Base-by-base conservation (phyloP, 2,888 invertebrate genomes). In the Camptogramma bilineatum region DNA sequence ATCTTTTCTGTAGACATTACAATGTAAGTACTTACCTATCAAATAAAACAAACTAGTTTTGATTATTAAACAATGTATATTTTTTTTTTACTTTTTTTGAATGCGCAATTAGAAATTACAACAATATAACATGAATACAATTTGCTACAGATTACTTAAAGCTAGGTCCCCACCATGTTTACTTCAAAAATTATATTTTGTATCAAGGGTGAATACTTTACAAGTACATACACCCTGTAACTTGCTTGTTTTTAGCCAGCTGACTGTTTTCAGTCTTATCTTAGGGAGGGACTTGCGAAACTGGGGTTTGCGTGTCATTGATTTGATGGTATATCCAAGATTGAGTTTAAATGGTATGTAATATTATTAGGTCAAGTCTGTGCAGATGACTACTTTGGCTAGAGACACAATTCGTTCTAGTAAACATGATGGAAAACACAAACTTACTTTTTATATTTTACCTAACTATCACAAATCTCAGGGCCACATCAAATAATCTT, bases 71-170 rank as follows among this genome's bases (percentile, higher is more conserved):
- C 73, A 79, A 72, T 73, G 73, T 73, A 71, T 73, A 67, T 73
- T 69, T 77, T 74, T 83, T 83, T 83, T 82, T 84, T 39, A 81
- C 75, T 69, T 75, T 84, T 83, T 81, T 75, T 72, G 69, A 68
- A 81, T 84, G 83, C 79, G 70, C 76, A 59, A 61, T 78, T 66
- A 67, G 58, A 77, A 79, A 79, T 78, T 79, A 78, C 75, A 80
- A 76, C 75, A 77, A 69, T 76, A 71, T 73, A 65, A 72, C 70
- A 72, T 72, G 68, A 74, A 66, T 52, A 70, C 18, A 64, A 64
- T 64, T 55, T 44, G 44, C 44, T 44, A 52, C 31, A 1, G 13
- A 48, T 48, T 48, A 48, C 48, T 21, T 48, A 48, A 10, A 19
- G 4, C 10, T 48, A 48, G 13, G 48, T 21, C 5, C 18, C 10